Conservation (phyloP, 2,113 vertebrate species). For the Pseudonaja textilis region DNA sequence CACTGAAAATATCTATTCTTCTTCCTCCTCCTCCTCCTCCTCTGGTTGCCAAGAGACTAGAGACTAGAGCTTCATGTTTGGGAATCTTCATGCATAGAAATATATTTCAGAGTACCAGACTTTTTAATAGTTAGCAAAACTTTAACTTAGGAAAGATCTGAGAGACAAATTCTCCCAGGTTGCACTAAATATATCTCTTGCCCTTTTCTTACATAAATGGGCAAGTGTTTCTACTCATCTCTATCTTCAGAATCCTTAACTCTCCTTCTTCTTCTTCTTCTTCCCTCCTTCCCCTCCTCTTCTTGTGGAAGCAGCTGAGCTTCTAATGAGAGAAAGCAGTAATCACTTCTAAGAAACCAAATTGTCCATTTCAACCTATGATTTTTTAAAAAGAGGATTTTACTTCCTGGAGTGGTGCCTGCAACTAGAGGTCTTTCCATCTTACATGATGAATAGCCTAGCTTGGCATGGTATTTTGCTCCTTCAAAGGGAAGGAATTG, state of each 20-base stretch:
- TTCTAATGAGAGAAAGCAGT: slow-evolving; percentile 41
- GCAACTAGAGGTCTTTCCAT: background rate
- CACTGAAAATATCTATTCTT: background rate
- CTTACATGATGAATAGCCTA: background rate
- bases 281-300: background rate
- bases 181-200: slow-evolving; percentile 62
- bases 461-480: background rate
- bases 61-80: slow-evolving; percentile 57
- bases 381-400: slow-evolving; percentile 46
- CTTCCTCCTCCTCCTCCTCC: background rate
- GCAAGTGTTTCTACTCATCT: background rate
- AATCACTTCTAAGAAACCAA: slow-evolving; percentile 61
- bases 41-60: slow-evolving; percentile 68
- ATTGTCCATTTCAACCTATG: slow-evolving; percentile 51
- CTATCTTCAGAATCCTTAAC: background rate
- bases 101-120: slow-evolving; percentile 58
- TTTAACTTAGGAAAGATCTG: slow-evolving; percentile 52
- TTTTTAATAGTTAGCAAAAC: slow-evolving; percentile 53
- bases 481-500: background rate
- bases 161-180: slow-evolving; percentile 56
- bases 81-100: slow-evolving; percentile 55
- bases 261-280: background rate
- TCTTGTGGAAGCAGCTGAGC: slow-evolving; percentile 47
- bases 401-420: slow-evolving; percentile 47
- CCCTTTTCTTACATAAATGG: slow-evolving; percentile 22